Percentiles rank a stretch among this genome's conserved stretches.
Evolutionary conservation across 1,140 invertebrate species (phyloP).

Genomic region (Drosophila repletoides): DNA sequence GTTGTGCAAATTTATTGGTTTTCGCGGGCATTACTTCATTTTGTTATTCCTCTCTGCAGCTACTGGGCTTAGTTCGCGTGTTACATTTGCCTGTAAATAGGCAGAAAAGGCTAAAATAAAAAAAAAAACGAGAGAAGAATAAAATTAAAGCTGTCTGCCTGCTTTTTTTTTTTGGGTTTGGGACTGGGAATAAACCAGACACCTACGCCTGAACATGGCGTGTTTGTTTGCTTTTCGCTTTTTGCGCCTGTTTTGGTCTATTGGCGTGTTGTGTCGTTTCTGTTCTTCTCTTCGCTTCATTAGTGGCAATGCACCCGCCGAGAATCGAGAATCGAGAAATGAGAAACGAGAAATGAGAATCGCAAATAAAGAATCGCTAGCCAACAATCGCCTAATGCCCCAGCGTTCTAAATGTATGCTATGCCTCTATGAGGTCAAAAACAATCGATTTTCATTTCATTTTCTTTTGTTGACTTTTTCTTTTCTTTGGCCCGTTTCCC

Average conservation of each 20-base stretch:
- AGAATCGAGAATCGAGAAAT: slow-evolving; percentile 12
- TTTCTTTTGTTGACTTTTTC: slow-evolving; percentile 24
- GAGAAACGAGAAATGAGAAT: slow-evolving; percentile 5
- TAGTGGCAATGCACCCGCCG: slow-evolving; percentile 70
- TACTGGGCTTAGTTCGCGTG: slow-evolving; percentile 54
- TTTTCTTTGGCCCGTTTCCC: slow-evolving; percentile 23
- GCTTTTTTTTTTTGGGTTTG: slow-evolving; percentile 19
- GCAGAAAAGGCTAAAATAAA: slow-evolving; percentile 34
- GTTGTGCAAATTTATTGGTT: slow-evolving; percentile 63
- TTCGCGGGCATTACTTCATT: slow-evolving; percentile 51
- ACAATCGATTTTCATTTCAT: slow-evolving; percentile 72
- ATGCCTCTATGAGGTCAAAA: slow-evolving; percentile 72
- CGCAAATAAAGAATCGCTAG: slow-evolving; percentile 21
- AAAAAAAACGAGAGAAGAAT: slow-evolving; percentile 27
- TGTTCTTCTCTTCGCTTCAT: slow-evolving; percentile 54
- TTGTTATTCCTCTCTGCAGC: slow-evolving; percentile 27
- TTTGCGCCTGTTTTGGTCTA: no score
- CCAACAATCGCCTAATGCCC: slow-evolving; percentile 45
- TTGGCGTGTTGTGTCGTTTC: slow-evolving; percentile 18
- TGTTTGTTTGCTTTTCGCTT: slow-evolving; percentile 78
- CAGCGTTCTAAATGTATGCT: slow-evolving; percentile 62
- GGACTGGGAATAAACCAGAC: slow-evolving; percentile 45
- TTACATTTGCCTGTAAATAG: slow-evolving; percentile 52
- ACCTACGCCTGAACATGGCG: slow-evolving; percentile 43
- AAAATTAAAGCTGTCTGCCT: slow-evolving; percentile 38